Evolutionary conservation across 2,113 vertebrate genomes (phyloP).

Genomic region (Panurus biarmicus): DNA sequence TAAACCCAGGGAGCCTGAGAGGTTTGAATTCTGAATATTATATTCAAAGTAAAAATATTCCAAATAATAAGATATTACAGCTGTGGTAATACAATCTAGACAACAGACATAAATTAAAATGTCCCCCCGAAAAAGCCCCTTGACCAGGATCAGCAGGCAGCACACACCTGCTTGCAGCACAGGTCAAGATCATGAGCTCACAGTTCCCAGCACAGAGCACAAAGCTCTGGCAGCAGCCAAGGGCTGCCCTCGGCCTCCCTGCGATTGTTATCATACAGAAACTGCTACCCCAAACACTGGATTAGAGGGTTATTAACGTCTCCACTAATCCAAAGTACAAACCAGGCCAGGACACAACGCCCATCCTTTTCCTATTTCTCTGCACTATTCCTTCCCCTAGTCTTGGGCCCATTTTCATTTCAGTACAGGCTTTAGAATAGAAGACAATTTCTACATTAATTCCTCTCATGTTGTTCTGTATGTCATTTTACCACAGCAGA

Average conservation of each 20-base stretch:
- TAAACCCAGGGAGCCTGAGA: background rate
- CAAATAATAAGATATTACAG: background rate
- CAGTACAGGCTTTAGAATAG: background rate
- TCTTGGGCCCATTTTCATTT: background rate
- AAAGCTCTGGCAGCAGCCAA: background rate
- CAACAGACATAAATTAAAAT: background rate
- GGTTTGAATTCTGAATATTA: background rate
- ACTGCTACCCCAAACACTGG: background rate
- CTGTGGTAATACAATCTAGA: background rate
- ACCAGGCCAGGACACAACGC: background rate
- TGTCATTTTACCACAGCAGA: background rate
- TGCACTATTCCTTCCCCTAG: background rate
- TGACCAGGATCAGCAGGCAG: background rate
- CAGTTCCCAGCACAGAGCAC: background rate
- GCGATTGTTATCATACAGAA: background rate
- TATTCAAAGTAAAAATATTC: background rate
- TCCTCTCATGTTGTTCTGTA: background rate
- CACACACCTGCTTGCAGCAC: background rate
- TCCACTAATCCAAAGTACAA: constrained; percentile 38
- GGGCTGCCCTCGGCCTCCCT: constrained; percentile 9
- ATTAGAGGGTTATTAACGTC: constrained; percentile 4
- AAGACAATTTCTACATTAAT: background rate
- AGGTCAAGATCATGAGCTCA: background rate
- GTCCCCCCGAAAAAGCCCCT: background rate
- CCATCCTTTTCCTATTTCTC: background rate